A percentile compares a stretch with the other conserved stretches of the same genome.
Conservation (phyloP, 2,888 invertebrate genomes). For the Andrena marginata region DNA sequence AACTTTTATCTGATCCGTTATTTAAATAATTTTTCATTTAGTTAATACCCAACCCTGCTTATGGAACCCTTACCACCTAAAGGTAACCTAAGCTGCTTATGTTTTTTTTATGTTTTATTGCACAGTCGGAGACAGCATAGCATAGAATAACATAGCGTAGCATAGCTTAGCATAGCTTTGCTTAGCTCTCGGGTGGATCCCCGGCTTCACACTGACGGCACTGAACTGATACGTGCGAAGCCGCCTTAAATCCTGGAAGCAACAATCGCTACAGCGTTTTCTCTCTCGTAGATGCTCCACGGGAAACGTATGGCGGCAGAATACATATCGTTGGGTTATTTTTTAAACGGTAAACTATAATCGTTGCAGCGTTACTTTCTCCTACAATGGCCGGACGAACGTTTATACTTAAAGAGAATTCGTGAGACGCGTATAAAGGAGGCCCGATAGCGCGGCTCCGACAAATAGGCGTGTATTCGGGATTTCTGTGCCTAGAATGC, state of each 20-base stretch:
- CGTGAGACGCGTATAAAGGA: conserved; percentile 62
- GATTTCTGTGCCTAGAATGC: conserved; percentile 50
- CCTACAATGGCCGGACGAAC: conserved; percentile 54
- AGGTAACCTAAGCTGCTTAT: no score
- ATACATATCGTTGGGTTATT: not conserved
- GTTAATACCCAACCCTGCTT: no score
- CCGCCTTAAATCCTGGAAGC: not conserved
- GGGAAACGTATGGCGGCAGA: not conserved
- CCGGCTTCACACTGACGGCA: no score
- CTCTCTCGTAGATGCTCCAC: not conserved
- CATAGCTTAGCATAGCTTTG: no score
- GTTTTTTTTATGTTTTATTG: no score
- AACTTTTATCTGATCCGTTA: no score
- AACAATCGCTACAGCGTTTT: not conserved
- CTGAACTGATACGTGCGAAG: no score
- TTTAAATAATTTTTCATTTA: no score
- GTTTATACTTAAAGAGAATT: conserved; percentile 63
- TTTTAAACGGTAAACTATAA: conserved; percentile 45
- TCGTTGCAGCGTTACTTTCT: conserved; percentile 62
- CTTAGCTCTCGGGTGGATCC: no score
- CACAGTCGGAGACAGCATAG: no score
- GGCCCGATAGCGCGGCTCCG: not conserved
- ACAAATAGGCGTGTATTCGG: conserved; percentile 41
- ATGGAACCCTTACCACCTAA: no score
- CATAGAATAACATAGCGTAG: no score